These are phyloP conservation scores for Gymnodraco acuticeps DNA, from an alignment of 2,797 vertebrate genomes.

Conservation along the genomic window DNA sequence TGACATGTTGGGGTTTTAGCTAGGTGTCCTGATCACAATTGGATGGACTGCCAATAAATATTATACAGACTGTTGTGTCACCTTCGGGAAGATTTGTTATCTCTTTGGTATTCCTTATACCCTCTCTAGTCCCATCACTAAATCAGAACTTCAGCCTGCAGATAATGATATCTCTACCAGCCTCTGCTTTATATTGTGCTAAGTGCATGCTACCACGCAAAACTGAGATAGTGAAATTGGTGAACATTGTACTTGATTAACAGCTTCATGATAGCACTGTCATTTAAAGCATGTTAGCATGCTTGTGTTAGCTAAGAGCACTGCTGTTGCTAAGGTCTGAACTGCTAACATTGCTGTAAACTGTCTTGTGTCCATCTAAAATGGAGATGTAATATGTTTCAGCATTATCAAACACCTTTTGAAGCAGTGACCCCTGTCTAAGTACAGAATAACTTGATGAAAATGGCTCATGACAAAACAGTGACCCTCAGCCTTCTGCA, in stretches of 20 bases:
- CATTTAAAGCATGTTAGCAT: not conserved
- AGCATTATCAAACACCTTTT: not conserved
- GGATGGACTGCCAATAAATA: not conserved
- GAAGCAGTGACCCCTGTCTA: not conserved
- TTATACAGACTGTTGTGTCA: not conserved
- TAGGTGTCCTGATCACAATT: not conserved
- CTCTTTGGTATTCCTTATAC: not conserved
- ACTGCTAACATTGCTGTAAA: not conserved
- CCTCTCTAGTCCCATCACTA: not conserved
- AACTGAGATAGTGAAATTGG: not conserved
- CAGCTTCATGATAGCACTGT: not conserved
- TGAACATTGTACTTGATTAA: not conserved
- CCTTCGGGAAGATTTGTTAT: not conserved
- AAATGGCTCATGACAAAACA: conserved; percentile 26
- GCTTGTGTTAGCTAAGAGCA: not conserved
- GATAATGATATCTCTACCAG: not conserved
- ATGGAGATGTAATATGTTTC: not conserved
- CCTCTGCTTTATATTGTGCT: no score
- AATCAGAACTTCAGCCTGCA: not conserved
- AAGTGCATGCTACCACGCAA: not conserved
- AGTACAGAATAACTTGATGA: conserved; percentile 22
- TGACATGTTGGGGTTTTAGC: not conserved
- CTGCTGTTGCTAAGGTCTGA: not conserved
- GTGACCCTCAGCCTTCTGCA: conserved; percentile 21
- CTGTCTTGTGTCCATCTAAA: not conserved